Conservation (phyloP, 1,140 invertebrate species). For the Penaeus vannamei region DNA sequence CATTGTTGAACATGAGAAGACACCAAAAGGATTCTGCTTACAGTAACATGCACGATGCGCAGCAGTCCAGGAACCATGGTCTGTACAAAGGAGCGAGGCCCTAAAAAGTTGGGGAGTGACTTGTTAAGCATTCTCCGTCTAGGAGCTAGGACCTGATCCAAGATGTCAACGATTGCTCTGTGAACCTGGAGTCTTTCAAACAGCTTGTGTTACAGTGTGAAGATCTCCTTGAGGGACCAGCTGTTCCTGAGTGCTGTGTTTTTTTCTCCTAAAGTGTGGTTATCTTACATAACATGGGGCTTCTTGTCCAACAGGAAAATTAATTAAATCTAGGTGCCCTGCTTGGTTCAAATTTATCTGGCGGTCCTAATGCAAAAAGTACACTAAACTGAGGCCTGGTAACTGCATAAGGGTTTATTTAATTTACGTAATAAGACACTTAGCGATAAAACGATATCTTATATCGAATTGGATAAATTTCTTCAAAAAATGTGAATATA, state of each 20-base stretch:
- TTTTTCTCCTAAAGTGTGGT: neutral
- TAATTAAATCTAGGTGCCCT: slow-evolving; percentile 32
- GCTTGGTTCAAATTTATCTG: slow-evolving; percentile 38
- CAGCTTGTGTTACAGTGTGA: too few relatives aligned
- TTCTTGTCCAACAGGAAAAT: slow-evolving; percentile 34
- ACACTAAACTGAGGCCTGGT: slow-evolving; percentile 31
- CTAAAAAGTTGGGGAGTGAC: neutral
- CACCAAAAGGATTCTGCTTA: slow-evolving; percentile 58
- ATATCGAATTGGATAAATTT: slow-evolving; percentile 51
- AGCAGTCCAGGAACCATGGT: slow-evolving; percentile 51
- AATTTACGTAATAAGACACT: slow-evolving; percentile 56
- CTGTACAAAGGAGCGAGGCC: slow-evolving; percentile 36
- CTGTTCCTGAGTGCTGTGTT: slow-evolving; percentile 40
- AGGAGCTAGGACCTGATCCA: slow-evolving; percentile 23
- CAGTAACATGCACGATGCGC: slow-evolving; percentile 54
- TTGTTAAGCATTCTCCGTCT: neutral
- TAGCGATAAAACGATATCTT: slow-evolving; percentile 54
- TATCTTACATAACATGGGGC: neutral
- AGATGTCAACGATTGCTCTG: slow-evolving; percentile 5
- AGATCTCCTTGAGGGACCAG: slow-evolving; percentile 25
- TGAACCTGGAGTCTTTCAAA: neutral
- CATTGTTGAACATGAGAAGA: slow-evolving; percentile 60
- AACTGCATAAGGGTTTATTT: slow-evolving; percentile 49
- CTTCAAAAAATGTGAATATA: slow-evolving; percentile 49
- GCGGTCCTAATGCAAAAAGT: slow-evolving; percentile 2